Percentiles rank a stretch among this genome's conserved stretches.
These are phyloP conservation scores for Spodoptera littoralis DNA, from an alignment of 2,888 invertebrate species.

Conservation along the genomic window DNA sequence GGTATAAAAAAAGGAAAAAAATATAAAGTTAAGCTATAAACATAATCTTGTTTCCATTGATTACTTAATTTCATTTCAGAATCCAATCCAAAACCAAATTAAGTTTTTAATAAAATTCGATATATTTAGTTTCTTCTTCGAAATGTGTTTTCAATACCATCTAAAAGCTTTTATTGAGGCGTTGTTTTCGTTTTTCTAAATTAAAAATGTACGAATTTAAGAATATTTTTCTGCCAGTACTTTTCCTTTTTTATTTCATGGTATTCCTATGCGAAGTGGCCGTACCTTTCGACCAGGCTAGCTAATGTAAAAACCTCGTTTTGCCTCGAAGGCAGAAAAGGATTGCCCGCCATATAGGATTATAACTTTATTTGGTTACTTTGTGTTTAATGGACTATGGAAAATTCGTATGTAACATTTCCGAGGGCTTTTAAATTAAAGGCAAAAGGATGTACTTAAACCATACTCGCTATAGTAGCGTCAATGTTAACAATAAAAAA, in stretches of 20 bases:
- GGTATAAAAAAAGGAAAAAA: too few species aligned
- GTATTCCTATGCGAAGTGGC: conserved; percentile 43
- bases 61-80: too few species aligned
- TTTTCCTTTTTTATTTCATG: conserved; percentile 26
- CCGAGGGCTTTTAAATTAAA: not conserved
- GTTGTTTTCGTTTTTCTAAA: conserved; percentile 2
- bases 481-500: too few species aligned
- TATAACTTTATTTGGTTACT: conserved; percentile 56
- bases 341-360: conserved; percentile 55
- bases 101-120: not conserved
- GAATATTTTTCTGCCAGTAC: conserved; percentile 11
- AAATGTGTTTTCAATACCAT: not conserved
- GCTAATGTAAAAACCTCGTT: conserved; percentile 75
- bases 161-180: too few species aligned
- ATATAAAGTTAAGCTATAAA: too few species aligned
- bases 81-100: too few species aligned
- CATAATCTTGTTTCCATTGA: too few species aligned
- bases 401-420: conserved; percentile 4
- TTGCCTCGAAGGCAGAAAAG: conserved; percentile 63
- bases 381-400: conserved; percentile 49
- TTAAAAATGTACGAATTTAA: conserved; percentile 3
- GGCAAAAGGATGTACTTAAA: too few species aligned
- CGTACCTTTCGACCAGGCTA: conserved; percentile 55
- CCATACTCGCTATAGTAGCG: too few species aligned
- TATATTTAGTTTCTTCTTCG: too few species aligned